Evolutionary conservation across 2,113 vertebrate species (phyloP).

Genomic region (Triplophysa siluroides): DNA sequence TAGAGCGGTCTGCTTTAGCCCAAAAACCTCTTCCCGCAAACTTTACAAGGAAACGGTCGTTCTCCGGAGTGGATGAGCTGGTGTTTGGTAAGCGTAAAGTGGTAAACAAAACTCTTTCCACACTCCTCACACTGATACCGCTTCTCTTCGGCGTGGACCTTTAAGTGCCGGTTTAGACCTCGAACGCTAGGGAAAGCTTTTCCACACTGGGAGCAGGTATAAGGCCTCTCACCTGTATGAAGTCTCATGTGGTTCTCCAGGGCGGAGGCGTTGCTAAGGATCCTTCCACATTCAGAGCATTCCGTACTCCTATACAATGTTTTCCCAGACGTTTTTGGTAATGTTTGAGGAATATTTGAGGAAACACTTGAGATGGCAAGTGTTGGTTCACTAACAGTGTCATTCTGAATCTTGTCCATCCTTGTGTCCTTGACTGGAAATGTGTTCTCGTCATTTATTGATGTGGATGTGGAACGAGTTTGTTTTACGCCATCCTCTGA

Average conservation of each 20-base stretch:
- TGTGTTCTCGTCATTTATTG: slow-evolving; percentile 17
- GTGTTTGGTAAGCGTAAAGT: slow-evolving; percentile 71
- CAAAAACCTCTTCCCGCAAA: slow-evolving; percentile 70
- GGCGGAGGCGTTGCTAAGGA: slow-evolving; percentile 66
- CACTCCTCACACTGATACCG: slow-evolving; percentile 70
- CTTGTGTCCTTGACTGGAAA: not conserved
- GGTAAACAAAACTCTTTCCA: slow-evolving; percentile 72
- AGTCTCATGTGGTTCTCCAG: slow-evolving; percentile 70
- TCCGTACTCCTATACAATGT: slow-evolving; percentile 59
- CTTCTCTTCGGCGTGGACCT: slow-evolving; percentile 69
- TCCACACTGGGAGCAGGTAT: slow-evolving; percentile 66
- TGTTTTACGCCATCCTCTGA: slow-evolving; percentile 37
- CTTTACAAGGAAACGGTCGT: slow-evolving; percentile 70
- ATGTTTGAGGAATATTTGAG: not conserved
- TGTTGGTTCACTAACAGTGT: not conserved
- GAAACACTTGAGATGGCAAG: not conserved
- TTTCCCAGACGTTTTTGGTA: slow-evolving; percentile 26
- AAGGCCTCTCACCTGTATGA: slow-evolving; percentile 64
- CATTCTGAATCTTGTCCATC: slow-evolving; percentile 14
- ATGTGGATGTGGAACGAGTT: slow-evolving; percentile 33
- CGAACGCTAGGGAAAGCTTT: slow-evolving; percentile 68
- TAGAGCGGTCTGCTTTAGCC: slow-evolving; percentile 68
- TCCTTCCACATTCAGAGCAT: slow-evolving; percentile 69
- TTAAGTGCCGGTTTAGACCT: slow-evolving; percentile 67
- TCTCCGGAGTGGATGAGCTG: slow-evolving; percentile 68